Evolutionary conservation across 2,113 vertebrate species (phyloP).

Genomic region (Anolis sagrei): DNA sequence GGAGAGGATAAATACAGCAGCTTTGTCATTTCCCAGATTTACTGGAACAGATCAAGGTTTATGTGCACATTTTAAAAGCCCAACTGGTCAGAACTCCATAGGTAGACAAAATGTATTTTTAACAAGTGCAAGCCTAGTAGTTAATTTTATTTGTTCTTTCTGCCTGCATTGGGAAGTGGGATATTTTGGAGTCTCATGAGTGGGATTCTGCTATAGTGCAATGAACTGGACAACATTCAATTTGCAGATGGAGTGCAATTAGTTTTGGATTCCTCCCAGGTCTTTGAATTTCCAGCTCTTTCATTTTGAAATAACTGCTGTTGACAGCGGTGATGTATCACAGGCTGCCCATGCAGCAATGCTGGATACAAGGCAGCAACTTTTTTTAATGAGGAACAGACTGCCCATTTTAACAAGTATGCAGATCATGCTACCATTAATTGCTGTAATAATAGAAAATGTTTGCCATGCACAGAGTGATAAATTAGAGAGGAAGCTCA

Average conservation of each 20-base stretch:
- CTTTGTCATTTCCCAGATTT: too few species aligned
- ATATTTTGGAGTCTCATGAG: background rate
- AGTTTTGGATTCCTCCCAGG: background rate
- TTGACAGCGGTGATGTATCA: background rate
- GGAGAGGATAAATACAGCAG: too few species aligned
- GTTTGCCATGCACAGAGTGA: slow-evolving; percentile 16
- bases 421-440: slow-evolving; percentile 27
- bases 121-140: too few species aligned
- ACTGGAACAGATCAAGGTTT: too few species aligned
- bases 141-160: background rate
- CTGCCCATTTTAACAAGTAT: slow-evolving; percentile 1
- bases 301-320: background rate
- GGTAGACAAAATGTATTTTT: too few species aligned
- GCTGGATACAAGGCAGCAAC: background rate
- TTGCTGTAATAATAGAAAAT: slow-evolving; percentile 51
- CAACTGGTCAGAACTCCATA: too few species aligned
- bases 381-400: background rate
- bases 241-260: too few species aligned
- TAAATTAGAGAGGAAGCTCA: slow-evolving; percentile 28
- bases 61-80: too few species aligned
- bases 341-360: background rate
- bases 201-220: background rate
- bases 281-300: background rate
- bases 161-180: background rate
- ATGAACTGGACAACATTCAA: background rate